These are phyloP conservation scores for Ardeotis arabs DNA, from an alignment of 2,113 vertebrate genomes.

Conservation along the genomic window DNA sequence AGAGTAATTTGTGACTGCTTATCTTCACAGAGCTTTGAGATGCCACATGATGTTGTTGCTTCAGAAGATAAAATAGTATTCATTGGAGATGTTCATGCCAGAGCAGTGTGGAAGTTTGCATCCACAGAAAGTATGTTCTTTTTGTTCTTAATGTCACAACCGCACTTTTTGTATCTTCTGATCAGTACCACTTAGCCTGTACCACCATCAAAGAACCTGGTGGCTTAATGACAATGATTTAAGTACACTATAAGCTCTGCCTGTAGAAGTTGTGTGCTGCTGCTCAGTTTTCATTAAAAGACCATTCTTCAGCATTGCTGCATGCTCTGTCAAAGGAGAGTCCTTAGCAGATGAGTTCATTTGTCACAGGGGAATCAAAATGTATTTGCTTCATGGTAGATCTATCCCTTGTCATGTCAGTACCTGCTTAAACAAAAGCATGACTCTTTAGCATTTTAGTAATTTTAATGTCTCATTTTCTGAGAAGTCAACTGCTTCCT, in stretches of 20 bases:
- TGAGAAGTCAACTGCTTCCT: not conserved
- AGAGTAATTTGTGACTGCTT: not conserved
- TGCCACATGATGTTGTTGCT: slow-evolving; percentile 89
- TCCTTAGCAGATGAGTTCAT: not conserved
- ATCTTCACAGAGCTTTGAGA: slow-evolving; percentile 83
- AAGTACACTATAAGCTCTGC: not conserved
- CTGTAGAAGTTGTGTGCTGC: not conserved
- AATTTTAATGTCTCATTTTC: not conserved
- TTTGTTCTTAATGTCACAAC: not conserved
- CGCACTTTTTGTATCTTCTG: not conserved
- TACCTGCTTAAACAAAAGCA: not conserved
- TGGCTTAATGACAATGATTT: not conserved
- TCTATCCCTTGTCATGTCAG: not conserved
- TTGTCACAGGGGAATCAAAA: not conserved
- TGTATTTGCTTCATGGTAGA: not conserved
- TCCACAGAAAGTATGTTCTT: slow-evolving; percentile 82
- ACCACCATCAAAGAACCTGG: not conserved
- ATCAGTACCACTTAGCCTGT: not conserved
- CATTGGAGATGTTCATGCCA: slow-evolving; percentile 81
- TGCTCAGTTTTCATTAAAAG: not conserved
- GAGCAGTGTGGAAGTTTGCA: slow-evolving; percentile 85
- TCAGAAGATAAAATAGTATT: slow-evolving; percentile 83
- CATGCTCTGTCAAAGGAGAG: not conserved
- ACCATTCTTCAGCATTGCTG: not conserved
- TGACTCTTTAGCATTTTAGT: not conserved